Evolutionary conservation across 2,113 vertebrate species (phyloP).

Genomic region (Solea senegalensis): DNA sequence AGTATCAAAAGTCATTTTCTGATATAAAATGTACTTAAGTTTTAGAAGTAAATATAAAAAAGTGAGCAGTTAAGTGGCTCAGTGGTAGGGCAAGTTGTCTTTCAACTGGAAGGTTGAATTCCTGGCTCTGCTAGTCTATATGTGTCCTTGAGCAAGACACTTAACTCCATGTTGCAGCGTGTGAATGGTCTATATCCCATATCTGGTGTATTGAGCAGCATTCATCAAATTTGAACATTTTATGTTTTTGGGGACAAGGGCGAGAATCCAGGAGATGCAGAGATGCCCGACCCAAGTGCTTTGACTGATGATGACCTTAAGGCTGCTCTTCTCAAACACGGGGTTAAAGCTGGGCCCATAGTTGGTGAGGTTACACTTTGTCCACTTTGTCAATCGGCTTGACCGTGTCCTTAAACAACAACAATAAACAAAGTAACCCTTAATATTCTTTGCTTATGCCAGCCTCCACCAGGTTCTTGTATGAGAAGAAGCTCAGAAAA

Average conservation of each 20-base stretch:
- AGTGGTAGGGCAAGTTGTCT: no score
- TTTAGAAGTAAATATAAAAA: no score
- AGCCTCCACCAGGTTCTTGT: constrained; percentile 86
- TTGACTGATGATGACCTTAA: constrained; percentile 82
- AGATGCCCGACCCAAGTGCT: constrained; percentile 66
- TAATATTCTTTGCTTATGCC: constrained; percentile 2
- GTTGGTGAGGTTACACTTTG: constrained; percentile 72
- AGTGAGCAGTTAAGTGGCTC: no score
- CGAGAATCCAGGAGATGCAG: constrained; percentile 13
- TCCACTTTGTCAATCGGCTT: not conserved
- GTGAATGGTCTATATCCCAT: not conserved
- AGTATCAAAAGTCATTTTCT: no score
- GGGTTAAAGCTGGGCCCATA: constrained; percentile 85
- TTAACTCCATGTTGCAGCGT: no score
- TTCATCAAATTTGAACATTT: not conserved
- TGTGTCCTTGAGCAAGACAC: no score
- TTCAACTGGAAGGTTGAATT: no score
- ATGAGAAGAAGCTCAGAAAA: constrained; percentile 83
- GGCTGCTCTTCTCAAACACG: constrained; percentile 73
- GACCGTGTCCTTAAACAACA: no score
- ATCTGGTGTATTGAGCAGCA: not conserved
- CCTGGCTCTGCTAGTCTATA: no score
- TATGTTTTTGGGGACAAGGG: constrained; percentile 14
- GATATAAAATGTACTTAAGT: no score
- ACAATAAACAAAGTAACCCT: not conserved